Evolutionary conservation across 2,888 invertebrate genomes (phyloP), one percentile per base, ranked within the genome.

Genomic region (Lepidocyrtinus sp.): DNA sequence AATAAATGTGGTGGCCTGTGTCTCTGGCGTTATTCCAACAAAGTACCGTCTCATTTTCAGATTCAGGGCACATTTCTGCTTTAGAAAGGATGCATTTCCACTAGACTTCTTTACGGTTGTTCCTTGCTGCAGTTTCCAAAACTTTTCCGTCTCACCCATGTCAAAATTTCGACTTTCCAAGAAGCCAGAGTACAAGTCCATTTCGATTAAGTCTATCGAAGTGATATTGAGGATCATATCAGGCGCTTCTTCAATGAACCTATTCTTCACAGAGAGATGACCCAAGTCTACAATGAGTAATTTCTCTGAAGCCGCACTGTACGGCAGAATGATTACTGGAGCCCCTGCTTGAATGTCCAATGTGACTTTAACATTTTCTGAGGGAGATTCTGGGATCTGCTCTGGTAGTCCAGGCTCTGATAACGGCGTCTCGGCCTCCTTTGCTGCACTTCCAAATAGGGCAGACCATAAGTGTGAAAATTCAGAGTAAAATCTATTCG

Each of bases 401-500:
- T 65, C 25, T 1, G 67, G 1, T 1, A 22, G 21, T 36, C 55
- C 36, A n/a, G 19, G 25, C 5, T 77, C 69, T 0, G 55, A 26
- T 17, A 26, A 5, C 19, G 73, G 73, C 15, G 68, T 64, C 19
- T 79, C 73, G n/a, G 36, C 50, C 1, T 70, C 65, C n/a, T 73
- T 68, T 1, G 65, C 26, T 2, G 2, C 36, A 25, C 87, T 87
- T 1, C 85, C 84, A 76, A 86, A 86, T 3, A 86, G 50, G 1
- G 81, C 64, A 0, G 83, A 83, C 74, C 83, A 75, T 7, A 85
- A 61, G 5, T 67, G 64, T 1, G 83, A 83, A 79, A 86, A 86
- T 89, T 97, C 97, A 21, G 93, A 92, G 69, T 97, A 92, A 90
- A 98, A 99, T 72, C 97, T 91, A 88, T 96, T 96, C 0, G 98